Evolutionary conservation across 2,113 vertebrate species (phyloP), one percentile per base, ranked within the genome.

Genomic region (Synodontis membranacea): DNA sequence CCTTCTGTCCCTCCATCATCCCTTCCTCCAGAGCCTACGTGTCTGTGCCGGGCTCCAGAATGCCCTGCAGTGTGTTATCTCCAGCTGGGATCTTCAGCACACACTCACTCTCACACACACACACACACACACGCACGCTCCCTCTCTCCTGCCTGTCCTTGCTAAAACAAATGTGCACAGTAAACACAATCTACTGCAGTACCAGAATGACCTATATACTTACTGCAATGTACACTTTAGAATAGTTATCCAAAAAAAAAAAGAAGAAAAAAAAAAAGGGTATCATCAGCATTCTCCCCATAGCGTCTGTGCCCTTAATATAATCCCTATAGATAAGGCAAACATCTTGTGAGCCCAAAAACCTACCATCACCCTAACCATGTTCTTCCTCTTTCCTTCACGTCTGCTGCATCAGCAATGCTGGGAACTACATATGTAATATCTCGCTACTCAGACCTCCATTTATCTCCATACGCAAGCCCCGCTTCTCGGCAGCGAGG

Each of bases 51-150:
- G 74, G 34, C 80, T 82, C 86, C 68, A 86, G 31, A 86, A 86
- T 82, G 62, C 68, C 86, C 86, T 70, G 86, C 80, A 82, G 68
- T 83, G 86, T 62, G 50, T 75, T 86, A 83, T 87, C 56, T 87
- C 54, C 80, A 76, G 70, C 80, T 83, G 72, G 70, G 58, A 83
- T 87, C 86, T 87, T 64, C 86, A 52, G 37, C 31, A 9, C 23
- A 62, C 66, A 72, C 48, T 44, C 64, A 9, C 68, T 39, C 60
- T 14, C 75, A 52, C 23, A 28, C 76, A 42, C 70, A 44, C 42
- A 31, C 74, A 39, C 37, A 50, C n/a, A 48, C 60, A 80, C 60
- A 70, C 46, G 54, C 60, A 11, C 48, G 14, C 48, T 28, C 79
- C 34, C 8, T 74, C 52, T 31, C 74, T 66, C 37, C 72, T 48